Base-by-base conservation (phyloP, 2,113 vertebrate genomes). In the Cephalophus harveyi region DNA sequence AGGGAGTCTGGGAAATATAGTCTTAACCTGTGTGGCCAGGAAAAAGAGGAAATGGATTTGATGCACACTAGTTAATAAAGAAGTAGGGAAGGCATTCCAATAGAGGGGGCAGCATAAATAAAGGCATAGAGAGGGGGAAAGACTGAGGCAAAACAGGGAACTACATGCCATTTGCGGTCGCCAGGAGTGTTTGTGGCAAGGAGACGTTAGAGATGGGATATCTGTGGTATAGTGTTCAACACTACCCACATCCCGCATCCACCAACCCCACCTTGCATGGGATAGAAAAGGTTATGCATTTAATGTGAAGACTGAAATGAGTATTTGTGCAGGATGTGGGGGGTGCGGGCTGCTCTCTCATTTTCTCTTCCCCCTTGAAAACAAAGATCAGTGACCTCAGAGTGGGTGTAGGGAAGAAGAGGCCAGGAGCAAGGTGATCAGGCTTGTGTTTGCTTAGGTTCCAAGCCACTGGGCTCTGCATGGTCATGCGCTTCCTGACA, bases 41-140 rank as follows among this genome's bases (percentile, higher is more conserved):
- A 83, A 91, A 57, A 87, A 55, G 71, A 93, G 30, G 28, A 64
- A 93, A 76, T 55, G 30, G 19, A 17, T 81, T 94, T 64, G 48
- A 64, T 52, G 48, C 60, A 64, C 5, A 14, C 12, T 40, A 48
- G 50, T n/a, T 62, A 62, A 62, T 25, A 46, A 95, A 86, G 36
- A 91, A 4, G 28, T 28, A 74, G 43, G 12, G 17, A 48, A 89
- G 40, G 28, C 5, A 7, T 87, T 87, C 23, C 28, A 30, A 19
- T 7, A 62, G 52, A 40, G 21, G 23, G 0, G n/a, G 15, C 5
- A 30, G 88, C 23, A 48, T 23, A 33, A 27, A 30, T 60, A 59
- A 57, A 86, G 55, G 3, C 6, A 12, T 0, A 5, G 43, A 50
- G 59, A 28, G 50, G 62, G 62, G 11, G 17, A 25, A 83, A 52